Evolutionary conservation across 2,113 vertebrate species (phyloP).

Genomic region (Steatornis caripensis): DNA sequence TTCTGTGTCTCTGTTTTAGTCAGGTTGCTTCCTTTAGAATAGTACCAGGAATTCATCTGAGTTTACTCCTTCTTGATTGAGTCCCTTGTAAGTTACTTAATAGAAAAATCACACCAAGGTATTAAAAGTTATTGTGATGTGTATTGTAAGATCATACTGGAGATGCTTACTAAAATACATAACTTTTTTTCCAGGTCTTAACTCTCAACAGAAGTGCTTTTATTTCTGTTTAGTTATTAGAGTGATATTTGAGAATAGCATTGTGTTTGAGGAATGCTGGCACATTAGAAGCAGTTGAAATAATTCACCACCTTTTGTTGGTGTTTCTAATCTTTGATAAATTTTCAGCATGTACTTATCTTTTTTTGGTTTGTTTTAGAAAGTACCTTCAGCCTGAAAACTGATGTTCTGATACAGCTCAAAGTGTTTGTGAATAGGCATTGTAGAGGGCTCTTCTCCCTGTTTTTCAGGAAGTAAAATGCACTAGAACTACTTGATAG

Average conservation of each 20-base stretch:
- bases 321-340: not conserved
- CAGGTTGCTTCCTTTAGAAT: not conserved
- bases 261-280: not conserved
- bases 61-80: not conserved
- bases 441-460: not conserved
- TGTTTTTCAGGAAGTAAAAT: not conserved
- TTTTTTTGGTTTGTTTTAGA: not conserved
- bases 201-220: not conserved
- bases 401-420: not conserved
- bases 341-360: not conserved
- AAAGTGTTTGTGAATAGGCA: not conserved
- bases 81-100: not conserved
- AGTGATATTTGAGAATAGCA: not conserved
- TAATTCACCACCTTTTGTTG: not conserved
- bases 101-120: not conserved
- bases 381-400: not conserved
- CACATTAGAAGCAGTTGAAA: not conserved
- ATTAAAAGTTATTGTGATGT: not conserved
- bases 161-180: not conserved
- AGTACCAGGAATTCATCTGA: not conserved
- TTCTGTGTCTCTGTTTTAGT: fast-evolving
- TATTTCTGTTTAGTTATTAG: not conserved
- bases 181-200: not conserved
- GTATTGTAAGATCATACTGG: not conserved
- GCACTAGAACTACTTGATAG: not conserved